Evolutionary conservation across 2,113 vertebrate genomes (phyloP), one percentile per base, ranked within the genome.

Genomic region (Andinoacara biseriatus): DNA sequence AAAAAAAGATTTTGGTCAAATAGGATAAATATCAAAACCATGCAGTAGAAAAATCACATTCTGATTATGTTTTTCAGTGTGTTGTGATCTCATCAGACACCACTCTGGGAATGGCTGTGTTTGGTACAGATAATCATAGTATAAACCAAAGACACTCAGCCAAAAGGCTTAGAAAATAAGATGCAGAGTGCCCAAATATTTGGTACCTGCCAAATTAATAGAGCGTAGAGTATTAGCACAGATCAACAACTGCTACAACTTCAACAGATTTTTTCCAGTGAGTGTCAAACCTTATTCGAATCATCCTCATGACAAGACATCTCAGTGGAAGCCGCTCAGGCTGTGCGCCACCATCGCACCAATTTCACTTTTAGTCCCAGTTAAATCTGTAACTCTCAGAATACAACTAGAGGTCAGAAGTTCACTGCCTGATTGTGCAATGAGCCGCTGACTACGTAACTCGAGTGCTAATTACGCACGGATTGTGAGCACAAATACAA

Each of bases 131-230:
- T 77, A 60, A 76, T 86, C 20, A 49, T 43, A 81, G 22, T 56
- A 75, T 43, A 52, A 83, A 59, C 63, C 65, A 46, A 56, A 35
- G 46, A 59, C 22, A 78, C 49, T 74, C n/a, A 58, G 33, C 57
- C 31, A 14, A 10, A 57, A 38, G 52, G 11, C 35, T 72, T 56
- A 49, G 52, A 62, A 78, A 81, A 83, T 62, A 82, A 54, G 62
- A 67, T 62, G 78, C 56, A 58, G 74, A 78, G 58, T 49, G 65
- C 62, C 60, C 63, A 46, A 63, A 31, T 60, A 62, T 61, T 77
- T 54, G 33, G 43, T 60, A 84, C 67, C 62, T 82, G 84, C 79
- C 84, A 86, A 87, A 77, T 63, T 38, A 79, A 88, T 88, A 69
- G 65, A 49, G 15, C 58, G 74, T 31, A 18, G 57, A 2, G n/a